Evolutionary conservation across 2,797 vertebrate species (phyloP).

Genomic region (Brachyalestes nurse): DNA sequence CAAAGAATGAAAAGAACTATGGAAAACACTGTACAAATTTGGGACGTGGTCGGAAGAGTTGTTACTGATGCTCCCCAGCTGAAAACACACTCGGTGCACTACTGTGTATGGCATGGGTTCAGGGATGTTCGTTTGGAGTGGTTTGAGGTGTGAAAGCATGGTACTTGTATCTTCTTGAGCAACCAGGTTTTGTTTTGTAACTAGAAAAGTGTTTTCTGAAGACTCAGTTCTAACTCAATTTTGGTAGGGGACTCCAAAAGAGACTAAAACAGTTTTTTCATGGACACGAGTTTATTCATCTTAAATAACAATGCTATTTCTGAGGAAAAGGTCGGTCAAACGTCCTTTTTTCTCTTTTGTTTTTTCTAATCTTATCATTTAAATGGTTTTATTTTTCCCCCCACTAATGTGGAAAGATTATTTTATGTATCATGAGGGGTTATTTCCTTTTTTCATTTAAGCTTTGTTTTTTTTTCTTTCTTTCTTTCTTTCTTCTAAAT

Average conservation of each 20-base stretch:
- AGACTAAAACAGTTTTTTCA: not conserved
- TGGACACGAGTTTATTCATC: not conserved
- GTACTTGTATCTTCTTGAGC: conserved; percentile 66
- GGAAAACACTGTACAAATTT: conserved; percentile 67
- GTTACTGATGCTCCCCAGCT: conserved; percentile 57
- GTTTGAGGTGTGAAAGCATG: conserved; percentile 62
- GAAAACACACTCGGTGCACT: conserved; percentile 34
- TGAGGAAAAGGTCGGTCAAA: not conserved
- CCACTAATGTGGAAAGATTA: conserved; percentile 1
- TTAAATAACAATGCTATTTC: not conserved
- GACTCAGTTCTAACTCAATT: not conserved
- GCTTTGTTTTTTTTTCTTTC: not conserved
- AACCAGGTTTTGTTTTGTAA: conserved; percentile 47
- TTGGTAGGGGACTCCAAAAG: not conserved
- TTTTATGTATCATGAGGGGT: not conserved
- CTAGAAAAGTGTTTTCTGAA: not conserved
- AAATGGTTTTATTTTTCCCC: not conserved
- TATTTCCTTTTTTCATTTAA: conserved; percentile 1
- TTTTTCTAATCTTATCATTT: not conserved
- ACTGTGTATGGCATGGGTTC: conserved; percentile 66
- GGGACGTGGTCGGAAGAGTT: conserved; percentile 62
- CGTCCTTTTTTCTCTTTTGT: conserved; percentile 26
- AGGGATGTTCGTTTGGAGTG: conserved; percentile 66
- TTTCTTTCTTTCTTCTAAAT: conserved; percentile 2
- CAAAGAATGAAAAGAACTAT: conserved; percentile 57